Evolutionary conservation across 2,113 vertebrate genomes (phyloP).

Genomic region (Trematocara variabile): DNA sequence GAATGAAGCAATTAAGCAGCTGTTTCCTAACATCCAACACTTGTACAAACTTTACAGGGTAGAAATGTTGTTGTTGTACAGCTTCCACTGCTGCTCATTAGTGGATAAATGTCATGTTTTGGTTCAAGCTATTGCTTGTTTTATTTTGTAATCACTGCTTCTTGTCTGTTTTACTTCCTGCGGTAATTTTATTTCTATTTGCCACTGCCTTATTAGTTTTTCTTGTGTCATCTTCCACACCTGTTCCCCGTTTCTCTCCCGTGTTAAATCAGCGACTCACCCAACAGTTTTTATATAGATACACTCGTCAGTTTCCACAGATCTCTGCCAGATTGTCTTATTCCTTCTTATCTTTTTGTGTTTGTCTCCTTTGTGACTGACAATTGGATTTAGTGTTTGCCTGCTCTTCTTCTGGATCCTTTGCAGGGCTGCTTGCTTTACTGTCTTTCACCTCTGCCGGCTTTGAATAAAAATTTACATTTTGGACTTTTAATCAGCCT

Average conservation of each 20-base stretch:
- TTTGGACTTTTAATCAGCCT: not conserved
- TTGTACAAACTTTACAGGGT: not conserved
- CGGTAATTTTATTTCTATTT: not conserved
- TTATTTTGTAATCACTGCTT: not conserved
- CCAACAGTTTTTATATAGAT: not conserved
- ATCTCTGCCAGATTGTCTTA: not conserved
- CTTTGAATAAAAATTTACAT: not conserved
- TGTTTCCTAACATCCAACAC: not conserved
- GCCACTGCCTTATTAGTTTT: not conserved
- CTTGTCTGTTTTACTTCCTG: not conserved
- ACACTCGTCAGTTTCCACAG: not conserved
- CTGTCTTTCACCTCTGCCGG: not conserved
- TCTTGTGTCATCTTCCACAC: not conserved
- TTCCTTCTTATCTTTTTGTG: not conserved
- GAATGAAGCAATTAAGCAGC: not conserved
- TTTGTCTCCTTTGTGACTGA: not conserved
- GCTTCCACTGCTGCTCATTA: not conserved
- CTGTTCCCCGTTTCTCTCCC: not conserved
- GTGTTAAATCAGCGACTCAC: not conserved
- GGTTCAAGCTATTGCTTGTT: not conserved
- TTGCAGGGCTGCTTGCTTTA: not conserved
- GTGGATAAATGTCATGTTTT: not conserved
- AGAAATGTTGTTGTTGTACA: not conserved
- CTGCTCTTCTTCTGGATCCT: not conserved
- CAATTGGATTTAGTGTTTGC: not conserved